These are phyloP conservation scores for Thecocarcelia acutangulata DNA, from an alignment of 2,888 invertebrate genomes.

Conservation along the genomic window DNA sequence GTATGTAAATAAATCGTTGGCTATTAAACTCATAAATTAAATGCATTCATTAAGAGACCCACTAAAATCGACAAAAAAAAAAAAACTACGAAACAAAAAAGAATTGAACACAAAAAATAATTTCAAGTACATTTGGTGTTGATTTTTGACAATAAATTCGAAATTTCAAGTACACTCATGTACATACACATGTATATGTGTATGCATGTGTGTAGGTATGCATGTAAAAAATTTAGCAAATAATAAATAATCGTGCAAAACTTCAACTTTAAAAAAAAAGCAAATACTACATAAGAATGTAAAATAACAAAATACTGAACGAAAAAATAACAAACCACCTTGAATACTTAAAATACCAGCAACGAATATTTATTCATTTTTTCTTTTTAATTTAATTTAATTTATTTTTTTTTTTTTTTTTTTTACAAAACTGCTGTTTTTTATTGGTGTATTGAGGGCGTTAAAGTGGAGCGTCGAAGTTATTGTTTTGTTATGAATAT, in stretches of 20 bases:
- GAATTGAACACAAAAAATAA: constrained; percentile 29
- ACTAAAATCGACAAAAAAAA: constrained; percentile 21
- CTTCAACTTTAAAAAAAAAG: constrained; percentile 21
- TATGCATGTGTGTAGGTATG: no score
- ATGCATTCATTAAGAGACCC: constrained; percentile 51
- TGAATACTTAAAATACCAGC: constrained; percentile 48
- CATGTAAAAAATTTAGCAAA: constrained; percentile 15
- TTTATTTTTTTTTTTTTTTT: neutral
- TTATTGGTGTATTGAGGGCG: constrained; percentile 28
- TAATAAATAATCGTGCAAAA: constrained; percentile 52
- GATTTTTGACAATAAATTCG: constrained; percentile 66
- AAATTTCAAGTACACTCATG: constrained; percentile 66
- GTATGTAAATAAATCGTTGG: constrained; percentile 47
- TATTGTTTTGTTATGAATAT: neutral
- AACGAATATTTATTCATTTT: constrained; percentile 14
- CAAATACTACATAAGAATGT: constrained; percentile 34
- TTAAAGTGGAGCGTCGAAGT: neutral
- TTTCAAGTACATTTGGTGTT: constrained; percentile 65
- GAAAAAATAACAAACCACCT: constrained; percentile 47
- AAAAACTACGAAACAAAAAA: neutral
- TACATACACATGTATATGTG: no score
- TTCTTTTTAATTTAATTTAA: neutral
- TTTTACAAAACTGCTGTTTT: constrained; percentile 4
- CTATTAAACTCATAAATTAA: constrained; percentile 41
- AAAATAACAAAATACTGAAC: constrained; percentile 9